Percentiles rank a stretch among this genome's conserved stretches.
phyloP scores from a whole-genome alignment of 2,797 vertebrate genomes.

The Myotis planiceps region DNA sequence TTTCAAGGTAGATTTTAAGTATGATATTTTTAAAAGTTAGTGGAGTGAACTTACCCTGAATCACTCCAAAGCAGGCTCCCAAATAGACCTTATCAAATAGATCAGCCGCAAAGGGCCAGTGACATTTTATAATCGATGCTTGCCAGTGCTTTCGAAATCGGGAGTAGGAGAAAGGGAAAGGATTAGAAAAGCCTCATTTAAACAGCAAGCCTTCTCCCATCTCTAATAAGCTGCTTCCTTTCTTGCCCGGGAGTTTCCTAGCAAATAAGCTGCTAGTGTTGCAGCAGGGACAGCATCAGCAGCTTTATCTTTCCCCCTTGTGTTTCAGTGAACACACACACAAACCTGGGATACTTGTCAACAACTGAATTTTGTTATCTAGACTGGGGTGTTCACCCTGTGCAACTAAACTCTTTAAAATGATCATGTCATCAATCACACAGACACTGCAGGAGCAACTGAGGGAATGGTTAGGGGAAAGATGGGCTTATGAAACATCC shows the following conservation, averaged over 20 bases:
- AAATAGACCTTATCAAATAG: conserved; percentile 28
- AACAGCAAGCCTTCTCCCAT: neutral
- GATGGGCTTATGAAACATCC: neutral
- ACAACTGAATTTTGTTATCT: conserved; percentile 20
- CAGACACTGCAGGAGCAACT: neutral
- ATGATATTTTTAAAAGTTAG: neutral
- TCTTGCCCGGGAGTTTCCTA: conserved; percentile 10
- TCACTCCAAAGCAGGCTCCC: neutral
- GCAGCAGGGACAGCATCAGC: neutral
- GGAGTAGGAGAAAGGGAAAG: conserved; percentile 21
- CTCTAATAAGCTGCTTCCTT: conserved; percentile 62
- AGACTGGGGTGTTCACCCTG: neutral
- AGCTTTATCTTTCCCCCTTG: neutral
- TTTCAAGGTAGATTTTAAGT: conserved; percentile 23
- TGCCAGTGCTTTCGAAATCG: conserved; percentile 28
- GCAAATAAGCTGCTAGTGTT: conserved; percentile 33
- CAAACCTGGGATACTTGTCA: neutral
- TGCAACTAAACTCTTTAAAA: conserved; percentile 8
- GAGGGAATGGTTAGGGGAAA: neutral
- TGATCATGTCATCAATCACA: neutral
- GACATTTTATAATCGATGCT: conserved; percentile 56
- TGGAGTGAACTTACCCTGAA: neutral
- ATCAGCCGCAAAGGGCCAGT: conserved; percentile 21
- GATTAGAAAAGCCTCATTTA: conserved; percentile 8
- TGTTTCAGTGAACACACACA: neutral